Evolutionary conservation across 2,888 invertebrate species (phyloP).

Genomic region (Esperia sulphurella): DNA sequence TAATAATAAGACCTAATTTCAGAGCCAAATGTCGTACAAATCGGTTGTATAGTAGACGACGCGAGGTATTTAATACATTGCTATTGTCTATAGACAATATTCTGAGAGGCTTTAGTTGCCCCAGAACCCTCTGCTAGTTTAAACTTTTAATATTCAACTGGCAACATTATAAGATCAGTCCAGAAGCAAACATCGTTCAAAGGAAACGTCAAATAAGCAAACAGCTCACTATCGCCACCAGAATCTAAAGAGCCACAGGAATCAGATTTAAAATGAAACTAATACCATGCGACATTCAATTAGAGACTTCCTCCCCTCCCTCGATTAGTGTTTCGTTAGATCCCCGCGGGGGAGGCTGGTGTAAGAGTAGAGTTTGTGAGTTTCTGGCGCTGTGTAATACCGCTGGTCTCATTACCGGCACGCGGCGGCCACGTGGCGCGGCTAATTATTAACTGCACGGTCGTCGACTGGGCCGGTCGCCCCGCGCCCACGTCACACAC

Average conservation of each 20-base stretch:
- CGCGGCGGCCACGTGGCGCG: constrained; percentile 29
- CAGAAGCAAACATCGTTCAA: background rate
- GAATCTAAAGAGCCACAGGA: background rate
- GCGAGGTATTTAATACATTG: no score
- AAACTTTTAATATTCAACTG: no score
- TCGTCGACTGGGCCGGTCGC: constrained; percentile 11
- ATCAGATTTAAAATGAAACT: background rate
- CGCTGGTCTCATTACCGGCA: constrained; percentile 11
- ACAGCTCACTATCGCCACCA: background rate
- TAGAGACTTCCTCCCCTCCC: background rate
- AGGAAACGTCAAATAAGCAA: background rate
- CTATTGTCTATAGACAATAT: no score
- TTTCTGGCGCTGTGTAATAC: constrained; percentile 18
- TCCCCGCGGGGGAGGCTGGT: background rate
- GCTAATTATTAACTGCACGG: constrained; percentile 21
- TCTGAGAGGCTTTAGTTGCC: no score
- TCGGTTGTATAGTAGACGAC: no score
- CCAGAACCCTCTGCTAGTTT: no score
- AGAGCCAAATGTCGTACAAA: no score
- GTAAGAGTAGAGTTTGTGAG: background rate
- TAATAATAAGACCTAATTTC: no score
- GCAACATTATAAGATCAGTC: background rate
- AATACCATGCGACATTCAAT: background rate
- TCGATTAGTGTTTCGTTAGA: background rate
- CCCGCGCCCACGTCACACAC: constrained; percentile 7